Evolutionary conservation across 1,140 invertebrate species (phyloP), one percentile per base, ranked within the genome.

Genomic region (Gonatopus flavifemur): DNA sequence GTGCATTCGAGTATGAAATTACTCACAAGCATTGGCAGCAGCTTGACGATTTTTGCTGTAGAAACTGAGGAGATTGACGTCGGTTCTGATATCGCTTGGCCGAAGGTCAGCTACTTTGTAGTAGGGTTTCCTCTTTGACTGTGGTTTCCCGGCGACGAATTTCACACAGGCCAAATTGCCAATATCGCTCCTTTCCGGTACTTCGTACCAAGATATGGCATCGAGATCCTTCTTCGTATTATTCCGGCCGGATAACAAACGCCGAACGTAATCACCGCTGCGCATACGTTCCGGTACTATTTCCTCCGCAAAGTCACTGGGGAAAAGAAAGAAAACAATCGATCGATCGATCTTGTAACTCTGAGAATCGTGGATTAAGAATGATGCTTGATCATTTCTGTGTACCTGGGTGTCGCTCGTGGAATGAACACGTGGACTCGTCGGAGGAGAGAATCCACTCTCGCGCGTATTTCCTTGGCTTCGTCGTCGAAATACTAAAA

Each of bases 401-500:
- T n/a, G 64, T 67, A 78, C 76, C 85, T 82, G 54, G 82, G 79
- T 37, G 81, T 80, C 16, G 65, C 74, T 52, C 87, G 82, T 37
- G 87, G 85, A 40, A 90, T 82, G 30, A 86, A 86, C 19, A 84
- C 83, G 60, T 90, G 86, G 50, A 90, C 82, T 59, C 84, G 82
- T 53, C 84, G 84, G 52, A 91, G 77, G 33, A 91, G 78, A 43
- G 86, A 83, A 51, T 86, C 84, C 12, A 89, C 88, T 60, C 87
- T 84, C 13, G 89, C 85, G 46, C 89, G 82, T 69, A 92, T 91
- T 54, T 84, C 81, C 62, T 84, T 83, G 39, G 86, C 85, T 76
- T 91, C 89, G 72, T 90, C 88, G 69, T 90, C 86, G 74, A 90
- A 92, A 49, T 82, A 80, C 90, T 92, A n/a, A n/a, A n/a, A n/a